Evolutionary conservation across 1,140 invertebrate genomes (phyloP), one percentile per base, ranked within the genome.

Genomic region (Chymomyza costata): DNA sequence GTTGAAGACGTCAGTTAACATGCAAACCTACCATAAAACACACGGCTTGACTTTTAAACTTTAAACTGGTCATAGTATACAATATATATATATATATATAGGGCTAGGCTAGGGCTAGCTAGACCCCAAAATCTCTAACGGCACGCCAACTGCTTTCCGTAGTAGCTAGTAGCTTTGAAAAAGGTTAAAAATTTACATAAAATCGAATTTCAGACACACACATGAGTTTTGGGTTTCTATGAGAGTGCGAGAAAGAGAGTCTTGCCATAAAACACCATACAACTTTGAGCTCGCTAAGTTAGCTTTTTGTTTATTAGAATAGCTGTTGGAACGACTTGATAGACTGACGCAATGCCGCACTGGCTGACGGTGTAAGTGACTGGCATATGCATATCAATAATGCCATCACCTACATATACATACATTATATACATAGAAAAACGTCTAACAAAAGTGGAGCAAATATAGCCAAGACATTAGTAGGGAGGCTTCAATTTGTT

Each of bases 181-280:
- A 76, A 78, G 71, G 71, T 80, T 78, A 80, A 48, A 44, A 66
- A 78, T 78, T 78, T 67, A 58, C 71, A 78, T 78, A 78, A 78
- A 78, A 78, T 78, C 71, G 71, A 78, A 76, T 63, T 63, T 55
- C 67, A 44, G 63, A 62, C 54, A 55, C 67, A 44, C 63, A 62
- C 54, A 55, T 54, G 64, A 49, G 52, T 21, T 65, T 31, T n/a
- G 32, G 13, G 21, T 37, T 34, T 18, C 17, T 25, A 19, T 16
- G n/a, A 39, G 25, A 7, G 39, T 50, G 14, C 41, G 31, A 31
- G 19, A 39, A 13, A 37, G 34, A 18, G 17, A 18, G 18, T 46
- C 50, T 52, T 53, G 32, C n/a, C 34, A 18, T 46, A 31, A 41
- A 19, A 14, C 41, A 48, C 18, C 14, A 66, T 35, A 30, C 28